These are phyloP conservation scores for Hirtodrosophila cameraria DNA, from an alignment of 2,888 invertebrate species.

Conservation along the genomic window DNA sequence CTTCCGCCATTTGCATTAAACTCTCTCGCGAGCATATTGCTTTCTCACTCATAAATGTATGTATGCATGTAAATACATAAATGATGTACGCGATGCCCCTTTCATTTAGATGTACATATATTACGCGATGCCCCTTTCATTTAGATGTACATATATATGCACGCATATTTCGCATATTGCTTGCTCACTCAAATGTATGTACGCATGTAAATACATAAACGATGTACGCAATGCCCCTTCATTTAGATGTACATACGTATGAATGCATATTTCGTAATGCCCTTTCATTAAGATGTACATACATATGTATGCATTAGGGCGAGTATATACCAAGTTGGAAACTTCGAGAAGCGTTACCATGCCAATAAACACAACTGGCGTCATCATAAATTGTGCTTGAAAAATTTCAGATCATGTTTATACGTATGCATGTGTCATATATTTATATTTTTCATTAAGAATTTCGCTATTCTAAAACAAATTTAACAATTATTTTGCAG, in stretches of 20 bases:
- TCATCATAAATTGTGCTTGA: slow-evolving; percentile 13
- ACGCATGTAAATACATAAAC: background rate
- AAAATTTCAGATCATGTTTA: too few species aligned
- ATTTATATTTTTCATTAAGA: background rate
- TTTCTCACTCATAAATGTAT: slow-evolving; percentile 2
- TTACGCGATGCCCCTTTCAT: too few species aligned
- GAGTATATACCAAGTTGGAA: slow-evolving; percentile 26
- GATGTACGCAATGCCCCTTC: too few species aligned
- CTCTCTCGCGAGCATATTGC: slow-evolving; percentile 7
- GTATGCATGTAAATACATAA: background rate
- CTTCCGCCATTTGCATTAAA: slow-evolving; percentile 18
- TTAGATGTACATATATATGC: too few species aligned
- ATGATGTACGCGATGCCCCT: too few species aligned
- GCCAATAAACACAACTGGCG: slow-evolving; percentile 1
- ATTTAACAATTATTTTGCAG: background rate
- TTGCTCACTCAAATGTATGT: slow-evolving; percentile 2
- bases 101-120: too few species aligned
- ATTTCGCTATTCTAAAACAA: slow-evolving; percentile 21
- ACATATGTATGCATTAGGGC: background rate
- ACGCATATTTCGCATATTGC: too few species aligned
- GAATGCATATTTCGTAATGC: too few species aligned
- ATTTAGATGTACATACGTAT: too few species aligned
- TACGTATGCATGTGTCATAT: too few species aligned
- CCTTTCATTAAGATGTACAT: background rate
- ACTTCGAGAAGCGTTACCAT: slow-evolving; percentile 17